Base-by-base conservation (phyloP, 1,140 invertebrate genomes). In the Bradynema listronoti region DNA sequence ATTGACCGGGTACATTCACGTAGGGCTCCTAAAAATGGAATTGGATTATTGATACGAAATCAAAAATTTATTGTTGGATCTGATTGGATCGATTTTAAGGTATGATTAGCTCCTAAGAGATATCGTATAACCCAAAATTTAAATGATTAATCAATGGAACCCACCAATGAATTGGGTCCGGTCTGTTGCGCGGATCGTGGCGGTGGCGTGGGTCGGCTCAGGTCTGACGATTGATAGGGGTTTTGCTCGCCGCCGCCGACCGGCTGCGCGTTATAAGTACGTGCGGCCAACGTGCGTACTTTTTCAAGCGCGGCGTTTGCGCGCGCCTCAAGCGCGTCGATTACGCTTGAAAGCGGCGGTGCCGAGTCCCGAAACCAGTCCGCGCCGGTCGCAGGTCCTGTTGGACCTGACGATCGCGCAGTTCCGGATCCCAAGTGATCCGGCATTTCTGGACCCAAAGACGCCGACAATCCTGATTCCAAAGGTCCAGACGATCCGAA, bases 361-460 rank as follows among this genome's bases (percentile, higher is more conserved):
- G 34, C 16, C 3, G 39, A 30, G 14, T 55, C 52, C n/a, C 34
- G n/a, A 52, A 4, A 42, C 34, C 49, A 42, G 5, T 47, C 51
- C n/a, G n/a, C n/a, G n/a, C n/a, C n/a, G n/a, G n/a, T n/a, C n/a
- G n/a, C n/a, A n/a, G n/a, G n/a, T n/a, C n/a, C n/a, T n/a, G n/a
- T n/a, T n/a, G n/a, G n/a, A n/a, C n/a, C n/a, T n/a, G n/a, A n/a
- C n/a, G n/a, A n/a, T n/a, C n/a, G n/a, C n/a, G n/a, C n/a, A n/a
- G n/a, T n/a, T n/a, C n/a, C n/a, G n/a, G n/a, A n/a, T n/a, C n/a
- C n/a, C n/a, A n/a, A n/a, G n/a, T n/a, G n/a, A n/a, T n/a, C n/a
- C n/a, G n/a, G n/a, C n/a, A n/a, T n/a, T n/a, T n/a, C n/a, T n/a
- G n/a, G n/a, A n/a, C n/a, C n/a, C n/a, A n/a, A n/a, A n/a, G n/a